Conservation (phyloP, 2,797 vertebrate genomes). For the Malacoraja senta region DNA sequence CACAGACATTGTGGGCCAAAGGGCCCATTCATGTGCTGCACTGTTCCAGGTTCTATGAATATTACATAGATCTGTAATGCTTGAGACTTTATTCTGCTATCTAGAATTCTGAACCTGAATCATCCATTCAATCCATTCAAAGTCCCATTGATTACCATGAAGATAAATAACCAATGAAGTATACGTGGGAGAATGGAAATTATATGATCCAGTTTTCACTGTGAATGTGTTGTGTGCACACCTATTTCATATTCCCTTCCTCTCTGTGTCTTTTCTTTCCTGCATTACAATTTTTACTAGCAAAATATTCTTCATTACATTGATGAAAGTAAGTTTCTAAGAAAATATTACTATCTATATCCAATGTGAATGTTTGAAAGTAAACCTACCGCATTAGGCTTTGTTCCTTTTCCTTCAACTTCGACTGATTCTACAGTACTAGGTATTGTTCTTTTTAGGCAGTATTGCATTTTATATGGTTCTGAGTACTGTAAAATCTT, state of each 20-base stretch:
- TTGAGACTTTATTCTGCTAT: neutral
- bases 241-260: neutral
- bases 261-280: neutral
- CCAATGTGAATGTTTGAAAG: neutral
- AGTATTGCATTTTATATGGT: slow-evolving; percentile 83
- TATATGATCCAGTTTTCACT: neutral
- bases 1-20: too few species aligned
- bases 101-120: neutral
- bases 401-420: neutral
- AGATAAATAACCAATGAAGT: neutral
- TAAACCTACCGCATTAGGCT: slow-evolving; percentile 9
- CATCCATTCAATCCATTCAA: neutral
- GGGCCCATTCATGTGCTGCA: too few species aligned
- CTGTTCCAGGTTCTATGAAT: too few species aligned
- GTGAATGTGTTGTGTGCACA: neutral
- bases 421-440: slow-evolving; percentile 12
- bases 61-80: neutral
- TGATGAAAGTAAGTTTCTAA: neutral
- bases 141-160: neutral
- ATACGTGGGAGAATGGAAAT: neutral
- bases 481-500: slow-evolving; percentile 89
- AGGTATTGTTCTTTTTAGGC: slow-evolving; percentile 70
- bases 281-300: neutral
- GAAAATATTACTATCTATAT: neutral
- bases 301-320: neutral